phyloP scores from a whole-genome alignment of 2,888 invertebrate species.

The Eupsilia transversa region DNA sequence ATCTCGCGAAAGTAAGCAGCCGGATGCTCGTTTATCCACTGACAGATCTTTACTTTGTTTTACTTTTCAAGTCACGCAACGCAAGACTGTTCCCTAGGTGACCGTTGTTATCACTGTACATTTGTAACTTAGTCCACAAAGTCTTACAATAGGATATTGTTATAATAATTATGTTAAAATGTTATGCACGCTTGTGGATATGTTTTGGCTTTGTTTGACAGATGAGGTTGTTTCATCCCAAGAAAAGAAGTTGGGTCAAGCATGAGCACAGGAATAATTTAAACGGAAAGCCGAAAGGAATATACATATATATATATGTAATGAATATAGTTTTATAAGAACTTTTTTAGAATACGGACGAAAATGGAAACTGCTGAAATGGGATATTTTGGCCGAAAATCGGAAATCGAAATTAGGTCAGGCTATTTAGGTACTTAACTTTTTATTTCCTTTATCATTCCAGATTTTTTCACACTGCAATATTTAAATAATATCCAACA shows the following conservation, averaged over 20 bases:
- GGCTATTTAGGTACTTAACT: too few species aligned
- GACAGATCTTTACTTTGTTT: constrained; percentile 75
- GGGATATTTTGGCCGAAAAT: background rate
- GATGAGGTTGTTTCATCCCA: background rate
- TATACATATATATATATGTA: background rate
- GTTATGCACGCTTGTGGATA: background rate
- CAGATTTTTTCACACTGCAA: background rate
- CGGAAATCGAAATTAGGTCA: background rate
- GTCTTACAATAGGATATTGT: constrained; percentile 6
- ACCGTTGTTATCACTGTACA: constrained; percentile 37
- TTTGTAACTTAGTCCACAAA: constrained; percentile 38
- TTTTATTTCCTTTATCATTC: background rate
- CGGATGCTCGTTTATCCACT: constrained; percentile 76
- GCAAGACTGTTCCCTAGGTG: constrained; percentile 59
- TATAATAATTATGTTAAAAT: background rate
- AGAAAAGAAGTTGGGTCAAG: background rate
- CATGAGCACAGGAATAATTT: background rate
- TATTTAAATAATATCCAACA: background rate
- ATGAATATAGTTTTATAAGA: background rate
- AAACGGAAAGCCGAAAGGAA: background rate
- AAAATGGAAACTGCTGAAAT: background rate
- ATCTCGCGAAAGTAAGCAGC: constrained; percentile 74
- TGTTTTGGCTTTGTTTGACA: constrained; percentile 1
- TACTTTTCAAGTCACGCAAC: constrained; percentile 74
- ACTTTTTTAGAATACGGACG: too few species aligned